Percentiles rank a stretch among this genome's conserved stretches.
These are phyloP conservation scores for Enteromius paludinosus DNA, from an alignment of 2,797 vertebrate species.

Conservation along the genomic window DNA sequence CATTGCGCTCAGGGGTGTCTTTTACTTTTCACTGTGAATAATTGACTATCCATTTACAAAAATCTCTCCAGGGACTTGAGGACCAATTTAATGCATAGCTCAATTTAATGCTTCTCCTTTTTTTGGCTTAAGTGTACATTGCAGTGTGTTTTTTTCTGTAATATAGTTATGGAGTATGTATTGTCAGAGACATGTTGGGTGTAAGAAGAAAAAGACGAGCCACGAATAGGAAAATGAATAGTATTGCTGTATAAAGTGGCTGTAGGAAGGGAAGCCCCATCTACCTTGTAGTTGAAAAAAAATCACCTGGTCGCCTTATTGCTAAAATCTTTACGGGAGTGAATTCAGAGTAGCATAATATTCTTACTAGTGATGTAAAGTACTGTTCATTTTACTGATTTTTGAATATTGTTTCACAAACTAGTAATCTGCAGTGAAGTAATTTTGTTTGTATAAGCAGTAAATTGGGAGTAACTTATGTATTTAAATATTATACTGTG, in stretches of 20 bases:
- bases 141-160: neutral
- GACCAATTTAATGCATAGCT: conserved; percentile 15
- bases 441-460: neutral
- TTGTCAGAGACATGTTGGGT: conserved; percentile 1
- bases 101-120: neutral
- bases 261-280: neutral
- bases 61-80: conserved; percentile 38
- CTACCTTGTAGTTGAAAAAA: neutral
- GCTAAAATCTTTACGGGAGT: neutral
- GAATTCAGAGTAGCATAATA: neutral
- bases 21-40: conserved; percentile 30
- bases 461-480: neutral
- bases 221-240: neutral
- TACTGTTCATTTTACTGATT: neutral
- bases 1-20: conserved; percentile 15
- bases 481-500: neutral
- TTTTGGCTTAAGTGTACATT: conserved; percentile 13
- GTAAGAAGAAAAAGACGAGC: neutral
- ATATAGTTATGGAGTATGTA: neutral
- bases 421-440: neutral
- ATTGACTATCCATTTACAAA: conserved; percentile 39
- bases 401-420: neutral
- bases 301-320: neutral
- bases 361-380: neutral
- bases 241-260: neutral